phyloP scores from a whole-genome alignment of 2,888 invertebrate genomes.

The Epistrophe eligans region DNA sequence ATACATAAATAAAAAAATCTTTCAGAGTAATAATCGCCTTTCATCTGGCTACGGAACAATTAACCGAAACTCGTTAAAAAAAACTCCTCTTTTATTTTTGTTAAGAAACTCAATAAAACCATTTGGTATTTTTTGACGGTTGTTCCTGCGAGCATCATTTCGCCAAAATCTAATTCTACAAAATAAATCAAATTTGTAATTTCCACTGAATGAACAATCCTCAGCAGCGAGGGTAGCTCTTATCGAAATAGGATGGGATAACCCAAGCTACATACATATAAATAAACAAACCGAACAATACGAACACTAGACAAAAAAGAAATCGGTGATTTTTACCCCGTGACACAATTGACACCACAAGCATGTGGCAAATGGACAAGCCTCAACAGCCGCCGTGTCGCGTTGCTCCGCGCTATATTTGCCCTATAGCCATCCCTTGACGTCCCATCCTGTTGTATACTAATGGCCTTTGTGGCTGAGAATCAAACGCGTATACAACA shows the following conservation, averaged over 20 bases:
- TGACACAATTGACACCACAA: constrained; percentile 76
- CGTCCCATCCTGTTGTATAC: constrained; percentile 29
- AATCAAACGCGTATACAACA: constrained; percentile 40
- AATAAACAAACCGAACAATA: constrained; percentile 66
- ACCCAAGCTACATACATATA: constrained; percentile 48
- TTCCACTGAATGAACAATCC: constrained; percentile 66
- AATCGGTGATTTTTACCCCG: constrained; percentile 71
- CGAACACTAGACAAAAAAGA: constrained; percentile 68
- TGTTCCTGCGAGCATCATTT: constrained; percentile 7
- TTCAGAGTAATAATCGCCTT: not conserved
- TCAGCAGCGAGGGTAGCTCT: constrained; percentile 40
- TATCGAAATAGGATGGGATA: constrained; percentile 2
- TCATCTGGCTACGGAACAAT: not conserved
- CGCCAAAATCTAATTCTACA: constrained; percentile 45
- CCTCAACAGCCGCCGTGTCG: constrained; percentile 57
- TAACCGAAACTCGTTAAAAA: not conserved
- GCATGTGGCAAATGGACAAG: constrained; percentile 66
- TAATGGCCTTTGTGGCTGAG: constrained; percentile 62
- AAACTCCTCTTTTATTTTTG: not conserved
- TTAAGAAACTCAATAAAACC: constrained; percentile 14
- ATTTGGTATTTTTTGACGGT: constrained; percentile 22
- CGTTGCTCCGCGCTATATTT: constrained; percentile 14
- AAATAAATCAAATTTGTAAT: constrained; percentile 75
- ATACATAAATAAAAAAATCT: not conserved
- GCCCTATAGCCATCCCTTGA: constrained; percentile 49